Conservation (phyloP, 2,797 vertebrate genomes). For the Esox masquinongy region DNA sequence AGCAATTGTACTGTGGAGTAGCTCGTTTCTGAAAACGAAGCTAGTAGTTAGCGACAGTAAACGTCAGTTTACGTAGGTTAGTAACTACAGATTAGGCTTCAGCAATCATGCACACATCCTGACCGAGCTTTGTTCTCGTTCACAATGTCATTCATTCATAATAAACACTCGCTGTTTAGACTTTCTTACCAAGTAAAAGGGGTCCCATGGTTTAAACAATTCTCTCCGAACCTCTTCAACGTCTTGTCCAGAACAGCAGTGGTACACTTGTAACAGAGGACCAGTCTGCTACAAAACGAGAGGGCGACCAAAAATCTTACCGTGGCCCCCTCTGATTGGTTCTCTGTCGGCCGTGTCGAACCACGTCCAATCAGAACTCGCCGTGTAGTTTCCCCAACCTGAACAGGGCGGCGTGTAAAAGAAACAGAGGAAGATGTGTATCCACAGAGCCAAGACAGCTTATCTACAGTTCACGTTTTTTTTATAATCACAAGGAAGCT, state of each 20-base stretch:
- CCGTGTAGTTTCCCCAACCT: conserved; percentile 68
- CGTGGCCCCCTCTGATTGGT: conserved; percentile 82
- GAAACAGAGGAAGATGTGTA: conserved; percentile 4
- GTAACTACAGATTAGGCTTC: background rate
- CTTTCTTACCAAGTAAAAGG: conserved; percentile 62
- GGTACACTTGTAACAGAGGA: conserved; percentile 18
- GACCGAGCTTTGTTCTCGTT: background rate
- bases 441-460: background rate
- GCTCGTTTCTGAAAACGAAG: too few species aligned
- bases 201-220: conserved; percentile 48
- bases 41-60: too few species aligned
- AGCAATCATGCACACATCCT: background rate
- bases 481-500: background rate
- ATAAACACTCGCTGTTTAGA: background rate
- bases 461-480: background rate
- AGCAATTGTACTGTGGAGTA: too few species aligned
- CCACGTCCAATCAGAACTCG: conserved; percentile 70
- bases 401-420: conserved; percentile 15
- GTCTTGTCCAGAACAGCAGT: conserved; percentile 6
- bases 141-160: background rate
- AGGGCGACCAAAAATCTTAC: conserved; percentile 54
- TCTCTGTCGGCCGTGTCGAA: background rate
- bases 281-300: conserved; percentile 34
- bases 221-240: conserved; percentile 9
- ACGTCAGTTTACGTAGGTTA: too few species aligned